Percentiles rank a stretch among this genome's conserved stretches.
phyloP scores from a whole-genome alignment of 1,140 invertebrate genomes.

The Drosophila pachea region DNA sequence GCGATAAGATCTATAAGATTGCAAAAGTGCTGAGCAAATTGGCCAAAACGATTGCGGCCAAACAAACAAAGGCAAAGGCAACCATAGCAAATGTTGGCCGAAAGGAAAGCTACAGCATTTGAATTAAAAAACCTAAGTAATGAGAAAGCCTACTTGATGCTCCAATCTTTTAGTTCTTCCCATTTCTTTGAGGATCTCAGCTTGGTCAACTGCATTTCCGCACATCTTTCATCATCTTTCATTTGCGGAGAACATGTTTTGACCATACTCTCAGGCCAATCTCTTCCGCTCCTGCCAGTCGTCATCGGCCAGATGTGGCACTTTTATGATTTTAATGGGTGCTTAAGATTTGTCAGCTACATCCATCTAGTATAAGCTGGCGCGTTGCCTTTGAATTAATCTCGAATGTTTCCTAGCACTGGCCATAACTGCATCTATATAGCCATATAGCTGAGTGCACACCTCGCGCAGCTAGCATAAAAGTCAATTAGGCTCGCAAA shows the following conservation, averaged over 20 bases:
- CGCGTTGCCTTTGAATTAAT: neutral
- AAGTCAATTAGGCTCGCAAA: conserved; percentile 55
- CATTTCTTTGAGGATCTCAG: too few relatives aligned
- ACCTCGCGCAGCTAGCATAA: conserved; percentile 34
- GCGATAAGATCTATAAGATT: conserved; percentile 19
- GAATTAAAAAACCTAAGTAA: neutral
- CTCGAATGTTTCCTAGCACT: conserved; percentile 8
- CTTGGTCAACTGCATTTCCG: too few relatives aligned
- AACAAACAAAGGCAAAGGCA: neutral
- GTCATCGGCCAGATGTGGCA: neutral
- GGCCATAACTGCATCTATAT: conserved; percentile 9
- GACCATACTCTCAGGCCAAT: neutral
- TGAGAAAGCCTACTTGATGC: too few relatives aligned
- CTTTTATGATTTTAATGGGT: conserved; percentile 6
- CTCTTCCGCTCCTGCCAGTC: neutral
- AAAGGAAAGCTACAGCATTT: neutral
- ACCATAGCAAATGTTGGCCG: neutral
- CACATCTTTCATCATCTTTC: too few relatives aligned
- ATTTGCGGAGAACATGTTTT: neutral
- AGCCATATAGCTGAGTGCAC: conserved; percentile 20
- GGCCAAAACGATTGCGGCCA: neutral
- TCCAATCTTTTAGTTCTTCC: too few relatives aligned
- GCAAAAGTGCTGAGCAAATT: neutral
- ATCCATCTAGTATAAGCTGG: neutral
- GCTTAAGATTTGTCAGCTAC: neutral